Evolutionary conservation across 1,140 invertebrate species (phyloP).

Genomic region (Littorina saxatilis): DNA sequence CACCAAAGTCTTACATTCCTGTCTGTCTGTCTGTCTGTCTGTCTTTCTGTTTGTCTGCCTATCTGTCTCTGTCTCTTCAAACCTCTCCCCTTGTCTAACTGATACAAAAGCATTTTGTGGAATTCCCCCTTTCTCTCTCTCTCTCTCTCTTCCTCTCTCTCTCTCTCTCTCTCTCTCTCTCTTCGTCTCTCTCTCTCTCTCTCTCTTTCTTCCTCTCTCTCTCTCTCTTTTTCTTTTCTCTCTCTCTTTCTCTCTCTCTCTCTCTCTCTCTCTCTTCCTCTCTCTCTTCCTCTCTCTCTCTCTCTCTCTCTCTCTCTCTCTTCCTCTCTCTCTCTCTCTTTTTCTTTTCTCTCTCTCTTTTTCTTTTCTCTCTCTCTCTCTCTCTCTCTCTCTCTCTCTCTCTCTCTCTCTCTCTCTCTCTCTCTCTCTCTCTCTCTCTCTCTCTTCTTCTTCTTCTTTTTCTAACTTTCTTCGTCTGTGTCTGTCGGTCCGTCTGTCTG

Average conservation of each 20-base stretch:
- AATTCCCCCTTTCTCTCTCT: background rate
- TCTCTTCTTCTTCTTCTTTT: no score
- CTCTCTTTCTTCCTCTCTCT: background rate
- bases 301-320: background rate
- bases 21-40: no score
- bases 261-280: background rate
- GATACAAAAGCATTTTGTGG: background rate
- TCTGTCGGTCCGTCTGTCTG: no score
- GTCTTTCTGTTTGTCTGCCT: no score
- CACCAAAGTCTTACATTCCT: no score
- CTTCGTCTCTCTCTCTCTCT: background rate
- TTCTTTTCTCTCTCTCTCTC: background rate
- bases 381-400: background rate
- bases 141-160: background rate
- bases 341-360: background rate
- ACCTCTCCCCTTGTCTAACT: no score
- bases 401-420: background rate
- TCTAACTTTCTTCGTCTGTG: no score
- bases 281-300: background rate
- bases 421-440: no score
- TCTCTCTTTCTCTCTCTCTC: background rate
- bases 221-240: background rate
- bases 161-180: background rate
- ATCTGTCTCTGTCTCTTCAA: no score
- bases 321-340: background rate